These are phyloP conservation scores for Opisthocomus hoazin DNA, from an alignment of 2,113 vertebrate species.

Conservation along the genomic window DNA sequence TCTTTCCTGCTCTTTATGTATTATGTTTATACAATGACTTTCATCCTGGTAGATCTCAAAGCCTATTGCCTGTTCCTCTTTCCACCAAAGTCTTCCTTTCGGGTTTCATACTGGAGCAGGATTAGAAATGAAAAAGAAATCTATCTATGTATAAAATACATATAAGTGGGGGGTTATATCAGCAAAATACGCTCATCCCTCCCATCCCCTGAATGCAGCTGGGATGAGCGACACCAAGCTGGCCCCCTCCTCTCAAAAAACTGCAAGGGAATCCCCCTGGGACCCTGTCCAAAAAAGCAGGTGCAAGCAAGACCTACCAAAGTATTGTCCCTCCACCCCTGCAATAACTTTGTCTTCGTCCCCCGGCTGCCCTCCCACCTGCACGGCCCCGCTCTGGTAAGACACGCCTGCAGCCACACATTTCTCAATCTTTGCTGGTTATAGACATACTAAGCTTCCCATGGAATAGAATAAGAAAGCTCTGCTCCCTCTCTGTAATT, in stretches of 20 bases:
- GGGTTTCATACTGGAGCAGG: not conserved
- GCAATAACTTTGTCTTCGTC: not conserved
- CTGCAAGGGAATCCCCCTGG: not conserved
- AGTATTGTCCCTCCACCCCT: not conserved
- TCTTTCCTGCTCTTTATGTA: not conserved
- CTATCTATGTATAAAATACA: not conserved
- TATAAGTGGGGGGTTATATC: not conserved
- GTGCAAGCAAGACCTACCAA: not conserved
- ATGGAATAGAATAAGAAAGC: not conserved
- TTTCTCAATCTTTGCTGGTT: not conserved
- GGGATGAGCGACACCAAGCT: not conserved
- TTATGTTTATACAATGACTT: not conserved
- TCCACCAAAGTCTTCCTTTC: not conserved
- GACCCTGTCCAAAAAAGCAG: not conserved
- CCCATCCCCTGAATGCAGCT: rapidly evolving
- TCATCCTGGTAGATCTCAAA: not conserved
- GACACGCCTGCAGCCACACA: rapidly evolving
- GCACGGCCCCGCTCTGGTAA: rapidly evolving
- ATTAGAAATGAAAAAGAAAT: not conserved
- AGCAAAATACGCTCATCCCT: not conserved
- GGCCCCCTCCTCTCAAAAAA: not conserved
- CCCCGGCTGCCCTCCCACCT: not conserved
- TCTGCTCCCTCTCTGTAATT: conserved; percentile 55
- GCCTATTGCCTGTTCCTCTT: not conserved
- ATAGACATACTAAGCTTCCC: not conserved